Evolutionary conservation across 2,797 vertebrate genomes (phyloP).

Genomic region (Erethizon dorsatum): DNA sequence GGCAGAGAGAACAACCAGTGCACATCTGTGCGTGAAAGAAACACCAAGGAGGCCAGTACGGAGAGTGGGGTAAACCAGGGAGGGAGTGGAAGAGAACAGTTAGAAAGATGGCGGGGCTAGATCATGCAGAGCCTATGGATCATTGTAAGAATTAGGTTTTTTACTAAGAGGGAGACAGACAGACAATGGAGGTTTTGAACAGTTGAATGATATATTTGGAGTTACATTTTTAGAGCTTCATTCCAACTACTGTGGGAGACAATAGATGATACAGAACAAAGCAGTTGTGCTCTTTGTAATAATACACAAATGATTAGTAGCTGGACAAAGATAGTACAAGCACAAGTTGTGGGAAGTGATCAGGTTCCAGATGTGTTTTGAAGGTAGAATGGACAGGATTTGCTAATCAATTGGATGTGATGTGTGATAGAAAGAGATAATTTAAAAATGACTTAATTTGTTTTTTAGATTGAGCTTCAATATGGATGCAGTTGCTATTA

Average conservation of each 20-base stretch:
- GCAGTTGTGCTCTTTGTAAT: not conserved
- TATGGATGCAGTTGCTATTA: not conserved
- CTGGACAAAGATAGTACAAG: not conserved
- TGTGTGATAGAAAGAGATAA: slow-evolving; percentile 22
- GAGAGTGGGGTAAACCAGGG: not conserved
- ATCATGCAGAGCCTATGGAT: not conserved
- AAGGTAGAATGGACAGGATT: not conserved
- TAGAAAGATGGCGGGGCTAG: not conserved
- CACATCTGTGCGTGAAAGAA: not conserved
- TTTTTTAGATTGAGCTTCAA: slow-evolving; percentile 1
- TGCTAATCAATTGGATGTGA: not conserved
- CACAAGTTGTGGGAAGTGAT: not conserved
- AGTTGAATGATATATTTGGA: slow-evolving; percentile 12
- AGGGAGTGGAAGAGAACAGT: not conserved
- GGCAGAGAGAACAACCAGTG: not conserved
- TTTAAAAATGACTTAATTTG: not conserved
- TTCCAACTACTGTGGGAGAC: not conserved
- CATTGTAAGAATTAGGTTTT: not conserved
- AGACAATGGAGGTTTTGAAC: slow-evolving; percentile 30
- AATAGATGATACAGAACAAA: not conserved
- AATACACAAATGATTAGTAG: not conserved
- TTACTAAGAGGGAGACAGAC: slow-evolving; percentile 17
- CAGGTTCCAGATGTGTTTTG: slow-evolving; percentile 14
- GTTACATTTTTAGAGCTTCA: slow-evolving; percentile 22
- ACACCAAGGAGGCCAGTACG: not conserved